Base-by-base conservation (phyloP, 2,888 invertebrate genomes). In the Caenorhabditis wallacei region DNA sequence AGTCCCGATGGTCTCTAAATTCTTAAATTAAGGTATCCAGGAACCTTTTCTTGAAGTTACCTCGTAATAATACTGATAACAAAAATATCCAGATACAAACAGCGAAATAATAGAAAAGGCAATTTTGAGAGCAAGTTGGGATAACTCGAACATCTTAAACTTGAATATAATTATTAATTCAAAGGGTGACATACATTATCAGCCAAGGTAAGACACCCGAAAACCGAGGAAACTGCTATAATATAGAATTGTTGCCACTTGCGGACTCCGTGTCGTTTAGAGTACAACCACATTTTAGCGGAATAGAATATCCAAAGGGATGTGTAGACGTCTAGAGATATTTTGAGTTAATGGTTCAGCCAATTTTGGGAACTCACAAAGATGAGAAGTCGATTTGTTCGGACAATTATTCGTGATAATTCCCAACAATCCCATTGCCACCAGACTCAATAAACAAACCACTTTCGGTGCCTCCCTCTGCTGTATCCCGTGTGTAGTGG, bases 391-490 rank as follows among this genome's bases (percentile, higher is more conserved):
- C 3, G 43, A 22, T 35, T 56, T 40, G 7, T 56, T 20, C 0
- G 40, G 63, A 18, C 74, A 75, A 7, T 66, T 75, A 1, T 10
- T 57, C 1, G 56, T 35, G 11, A 75, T 37, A 16, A 48, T 46
- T 48, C 57, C 46, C 16, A 64, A 18, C 16, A 66, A 20, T 2
- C 74, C 74, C 20, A 66, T 37, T 1, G 74, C 56, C 2, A 64
- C 22, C 1, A 75, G 20, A 1, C 74, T 48, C 22, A 75, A 20
- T 13, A 75, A 2, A 24, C 24, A 74, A 10, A 66, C 57, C 0
- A 75, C 74, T 75, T 66, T 75, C 13, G 74, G 74, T n/a, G 74
- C 74, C 43, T 75, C 56, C 0, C 54, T 7, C 13, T 66, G 18
- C n/a, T 64, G 64, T 0, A 75, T 22, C 7, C 74, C 74, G 24